Conservation (phyloP, 1,140 invertebrate genomes). For the Branchinecta lindahli region DNA sequence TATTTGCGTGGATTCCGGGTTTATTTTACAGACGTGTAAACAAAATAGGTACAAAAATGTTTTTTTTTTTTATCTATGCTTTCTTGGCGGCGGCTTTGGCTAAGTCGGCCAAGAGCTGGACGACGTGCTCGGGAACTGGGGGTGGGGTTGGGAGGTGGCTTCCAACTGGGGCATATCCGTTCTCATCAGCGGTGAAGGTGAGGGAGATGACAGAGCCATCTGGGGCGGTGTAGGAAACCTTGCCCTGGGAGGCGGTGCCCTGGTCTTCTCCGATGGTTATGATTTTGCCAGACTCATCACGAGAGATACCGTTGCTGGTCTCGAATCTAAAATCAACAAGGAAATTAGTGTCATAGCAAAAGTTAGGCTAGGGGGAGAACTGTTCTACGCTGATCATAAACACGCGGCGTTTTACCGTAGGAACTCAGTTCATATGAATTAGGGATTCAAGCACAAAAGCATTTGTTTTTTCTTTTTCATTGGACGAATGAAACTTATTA, state of each 20-base stretch:
- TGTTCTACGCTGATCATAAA: too few relatives aligned
- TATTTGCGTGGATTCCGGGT: too few relatives aligned
- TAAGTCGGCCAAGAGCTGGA: slow-evolving; percentile 16
- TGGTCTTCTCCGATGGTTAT: slow-evolving; percentile 40
- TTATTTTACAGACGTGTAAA: too few relatives aligned
- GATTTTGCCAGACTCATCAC: slow-evolving; percentile 17
- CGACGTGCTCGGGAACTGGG: slow-evolving; percentile 20
- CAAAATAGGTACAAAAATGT: too few relatives aligned
- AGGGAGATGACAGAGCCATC: slow-evolving; percentile 24
- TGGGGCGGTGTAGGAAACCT: slow-evolving; percentile 21
- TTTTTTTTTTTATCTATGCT: not conserved
- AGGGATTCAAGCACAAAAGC: too few relatives aligned
- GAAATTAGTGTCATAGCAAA: slow-evolving; percentile 11
- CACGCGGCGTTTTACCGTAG: too few relatives aligned
- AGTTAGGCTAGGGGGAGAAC: too few relatives aligned
- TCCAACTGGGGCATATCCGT: slow-evolving; percentile 25
- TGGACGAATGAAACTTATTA: too few relatives aligned
- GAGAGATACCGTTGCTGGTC: slow-evolving; percentile 18
- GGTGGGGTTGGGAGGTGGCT: slow-evolving; percentile 25
- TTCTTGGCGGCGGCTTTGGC: slow-evolving; percentile 12
- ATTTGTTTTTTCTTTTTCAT: too few relatives aligned
- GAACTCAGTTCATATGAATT: too few relatives aligned
- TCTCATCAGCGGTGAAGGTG: slow-evolving; percentile 25
- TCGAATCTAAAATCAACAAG: slow-evolving; percentile 13
- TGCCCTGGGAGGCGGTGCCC: slow-evolving; percentile 39